Evolutionary conservation across 2,113 vertebrate species (phyloP), one percentile per base, ranked within the genome.

Genomic region (Dromaius novaehollandiae): DNA sequence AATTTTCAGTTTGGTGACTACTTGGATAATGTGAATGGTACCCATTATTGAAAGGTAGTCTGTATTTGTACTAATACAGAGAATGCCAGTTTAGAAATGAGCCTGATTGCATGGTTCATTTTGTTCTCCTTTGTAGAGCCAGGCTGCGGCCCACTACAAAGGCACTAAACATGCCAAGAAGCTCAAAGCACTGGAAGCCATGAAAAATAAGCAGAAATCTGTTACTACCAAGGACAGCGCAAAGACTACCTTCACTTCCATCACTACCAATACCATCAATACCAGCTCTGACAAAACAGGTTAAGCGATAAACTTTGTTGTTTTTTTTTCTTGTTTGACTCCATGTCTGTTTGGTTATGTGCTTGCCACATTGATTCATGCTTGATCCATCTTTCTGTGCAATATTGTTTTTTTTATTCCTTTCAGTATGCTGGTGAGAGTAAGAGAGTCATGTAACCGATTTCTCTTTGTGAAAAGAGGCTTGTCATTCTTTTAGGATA

Each of bases 101-200:
- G 98, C 98, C 98, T 98, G 98, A 98, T 98, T 98, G 96, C 98
- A 98, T 95, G 98, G 98, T 98, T 98, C 98, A 98, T 99, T 98
- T 98, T 98, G 97, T 98, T 98, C 98, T 98, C 98, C 98, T 98
- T 98, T 98, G 98, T 99, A 99, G 99, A 99, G 98, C 98, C 99
- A 99, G 98, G 99, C 99, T 97, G 97, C 99, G 98, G 99, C 99
- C 98, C 99, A 99, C 98, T 99, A 99, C 98, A 99, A 99, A 99
- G 99, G 99, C 97, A 99, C 99, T 98, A 99, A 99, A 98, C 99
- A 99, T 96, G 99, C 99, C 99, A 99, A 99, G 99, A 99, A 99
- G 98, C 99, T 99, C 98, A 99, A 99, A 99, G 98, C 99, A 98
- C 98, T 99, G 98, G 99, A 99, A 93, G 95, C 99, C 97, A 99